Percentiles rank a stretch among this genome's conserved stretches.
These are phyloP conservation scores for Aricia agestis DNA, from an alignment of 1,140 invertebrate genomes.

Conservation along the genomic window DNA sequence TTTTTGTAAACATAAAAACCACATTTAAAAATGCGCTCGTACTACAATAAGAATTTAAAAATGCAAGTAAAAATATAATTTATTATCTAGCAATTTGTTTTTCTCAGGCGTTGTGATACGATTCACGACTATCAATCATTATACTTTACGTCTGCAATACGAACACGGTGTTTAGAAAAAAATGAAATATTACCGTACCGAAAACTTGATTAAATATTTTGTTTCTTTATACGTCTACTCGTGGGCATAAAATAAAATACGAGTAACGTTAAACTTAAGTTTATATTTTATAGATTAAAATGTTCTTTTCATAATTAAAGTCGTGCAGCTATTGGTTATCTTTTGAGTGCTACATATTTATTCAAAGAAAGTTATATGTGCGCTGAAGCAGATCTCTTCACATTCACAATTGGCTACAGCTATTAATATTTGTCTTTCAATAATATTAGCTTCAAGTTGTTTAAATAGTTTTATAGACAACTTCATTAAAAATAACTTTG, in stretches of 20 bases:
- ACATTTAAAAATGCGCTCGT: background rate
- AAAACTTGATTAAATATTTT: constrained; percentile 6
- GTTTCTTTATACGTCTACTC: background rate
- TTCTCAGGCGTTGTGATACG: background rate
- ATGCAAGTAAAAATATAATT: constrained; percentile 1
- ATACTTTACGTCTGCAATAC: constrained; percentile 24
- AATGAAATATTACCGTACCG: constrained; percentile 19
- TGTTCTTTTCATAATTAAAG: no score
- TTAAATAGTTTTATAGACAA: background rate
- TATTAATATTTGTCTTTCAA: background rate
- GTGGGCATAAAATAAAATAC: background rate
- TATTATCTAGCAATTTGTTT: constrained; percentile 7
- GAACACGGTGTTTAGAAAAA: constrained; percentile 23
- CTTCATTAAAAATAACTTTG: background rate
- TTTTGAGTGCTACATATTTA: no score
- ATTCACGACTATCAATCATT: constrained; percentile 27
- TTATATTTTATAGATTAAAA: no score
- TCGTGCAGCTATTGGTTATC: no score
- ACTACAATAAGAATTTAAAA: constrained; percentile 4
- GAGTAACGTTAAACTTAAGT: no score
- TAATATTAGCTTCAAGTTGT: background rate
- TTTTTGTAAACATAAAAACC: background rate
- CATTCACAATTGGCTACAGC: no score
- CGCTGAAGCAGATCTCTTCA: no score
- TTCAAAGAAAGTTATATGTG: no score